Base-by-base conservation (phyloP, 2,113 vertebrate genomes). In the Antigone vipio region DNA sequence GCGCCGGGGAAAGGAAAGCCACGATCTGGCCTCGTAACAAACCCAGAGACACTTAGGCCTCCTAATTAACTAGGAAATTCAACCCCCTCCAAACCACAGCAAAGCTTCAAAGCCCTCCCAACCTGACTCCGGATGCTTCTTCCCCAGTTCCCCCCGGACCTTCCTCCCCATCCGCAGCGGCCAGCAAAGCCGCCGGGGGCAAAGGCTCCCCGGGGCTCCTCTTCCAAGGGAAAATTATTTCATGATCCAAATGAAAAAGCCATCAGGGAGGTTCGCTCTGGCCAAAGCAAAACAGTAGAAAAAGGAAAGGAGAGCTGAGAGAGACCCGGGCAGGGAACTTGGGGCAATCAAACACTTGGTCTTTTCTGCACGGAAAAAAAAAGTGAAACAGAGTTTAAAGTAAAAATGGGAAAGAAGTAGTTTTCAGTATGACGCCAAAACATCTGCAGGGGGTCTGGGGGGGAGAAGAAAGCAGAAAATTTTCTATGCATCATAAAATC, bases 81-180 rank as follows among this genome's bases (percentile, higher is more conserved):
- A 88, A 69, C 50, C 69, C 49, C 52, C 35, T 90, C 92, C 92
- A 94, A 93, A 77, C 90, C 95, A 88, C 94, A 91, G 49, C 0
- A 6, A 91, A 87, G 95, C 93, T 94, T 95, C 89, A 91, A 95
- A 95, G 93, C 78, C 81, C 84, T 92, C 82, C 82, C 84, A 95
- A 91, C 87, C 89, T 81, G 75, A 88, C 71, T 79, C 63, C 66
- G 71, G 86, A 95, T 95, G 93, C 53, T 92, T 50, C 81, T 52
- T 87, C n/a, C 44, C 59, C 14, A 0, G 40, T 21, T 93, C 86
- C 76, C 91, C 32, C 67, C 89, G 29, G 68, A 89, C 77, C 58
- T 56, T 67, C 38, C 73, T 89, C 85, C 66, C 60, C 71, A 60
- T 72, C 47, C 7, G 0, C 17, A 23, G 64, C 11, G 9, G 59